A percentile compares a stretch with the other conserved stretches of the same genome.
phyloP scores from a whole-genome alignment of 2,888 invertebrate species.

The Sceliomorpha sp. region DNA sequence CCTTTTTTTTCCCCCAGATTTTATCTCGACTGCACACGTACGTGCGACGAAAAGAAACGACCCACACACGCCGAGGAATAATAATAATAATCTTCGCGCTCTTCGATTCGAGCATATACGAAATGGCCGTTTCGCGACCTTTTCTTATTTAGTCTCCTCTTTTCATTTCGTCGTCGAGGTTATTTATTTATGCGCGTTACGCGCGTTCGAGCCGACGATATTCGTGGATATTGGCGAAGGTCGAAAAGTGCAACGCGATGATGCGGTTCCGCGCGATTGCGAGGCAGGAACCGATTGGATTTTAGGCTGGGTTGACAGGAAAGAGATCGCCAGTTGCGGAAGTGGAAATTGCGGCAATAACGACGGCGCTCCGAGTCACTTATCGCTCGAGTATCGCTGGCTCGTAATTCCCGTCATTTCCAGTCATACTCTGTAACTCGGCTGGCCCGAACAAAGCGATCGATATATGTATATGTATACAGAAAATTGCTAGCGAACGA shows the following conservation, averaged over 20 bases:
- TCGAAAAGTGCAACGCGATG: too few species aligned
- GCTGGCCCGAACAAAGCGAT: slow-evolving; percentile 49
- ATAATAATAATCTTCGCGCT: too few species aligned
- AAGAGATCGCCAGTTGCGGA: slow-evolving; percentile 73
- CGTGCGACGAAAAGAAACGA: slow-evolving; percentile 11
- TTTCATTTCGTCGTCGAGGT: neutral
- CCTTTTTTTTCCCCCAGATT: slow-evolving; percentile 37
- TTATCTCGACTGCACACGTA: slow-evolving; percentile 23
- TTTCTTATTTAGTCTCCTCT: neutral
- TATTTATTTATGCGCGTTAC: too few species aligned
- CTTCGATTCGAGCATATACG: too few species aligned
- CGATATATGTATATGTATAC: slow-evolving; percentile 49
- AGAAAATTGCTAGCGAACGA: slow-evolving; percentile 33
- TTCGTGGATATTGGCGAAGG: too few species aligned
- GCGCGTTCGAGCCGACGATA: too few species aligned
- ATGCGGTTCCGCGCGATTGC: slow-evolving; percentile 54
- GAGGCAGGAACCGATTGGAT: slow-evolving; percentile 53
- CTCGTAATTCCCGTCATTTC: slow-evolving; percentile 74
- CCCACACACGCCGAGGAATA: too few species aligned
- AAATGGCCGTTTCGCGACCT: too few species aligned
- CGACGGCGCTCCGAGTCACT: slow-evolving; percentile 73
- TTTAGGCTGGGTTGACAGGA: slow-evolving; percentile 72
- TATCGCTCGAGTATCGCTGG: slow-evolving; percentile 76
- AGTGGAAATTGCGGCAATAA: slow-evolving; percentile 78
- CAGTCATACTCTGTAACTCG: slow-evolving; percentile 60